A percentile compares a stretch with the other conserved stretches of the same genome.
These are phyloP conservation scores for Apantesis nais DNA, from an alignment of 2,888 invertebrate genomes.

Conservation along the genomic window DNA sequence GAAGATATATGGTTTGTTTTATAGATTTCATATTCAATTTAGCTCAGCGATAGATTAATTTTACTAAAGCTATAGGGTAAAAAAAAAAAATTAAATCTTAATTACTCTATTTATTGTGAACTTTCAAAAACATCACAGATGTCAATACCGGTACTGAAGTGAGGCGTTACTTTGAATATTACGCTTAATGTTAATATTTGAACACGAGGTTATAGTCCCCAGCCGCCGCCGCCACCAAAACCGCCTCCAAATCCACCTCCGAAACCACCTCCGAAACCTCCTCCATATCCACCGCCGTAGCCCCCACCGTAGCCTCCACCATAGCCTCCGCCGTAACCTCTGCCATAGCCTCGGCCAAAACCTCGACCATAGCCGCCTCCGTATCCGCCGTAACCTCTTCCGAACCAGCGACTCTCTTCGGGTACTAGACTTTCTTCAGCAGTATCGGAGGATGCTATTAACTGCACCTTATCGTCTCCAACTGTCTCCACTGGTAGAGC, in stretches of 20 bases:
- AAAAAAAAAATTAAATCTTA: neutral
- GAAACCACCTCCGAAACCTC: conserved; percentile 23
- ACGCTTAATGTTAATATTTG: neutral
- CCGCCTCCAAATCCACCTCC: conserved; percentile 28
- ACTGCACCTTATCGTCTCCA: conserved; percentile 34
- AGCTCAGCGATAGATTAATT: too few relatives aligned
- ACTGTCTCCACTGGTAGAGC: conserved; percentile 54
- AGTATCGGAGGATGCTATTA: conserved; percentile 6
- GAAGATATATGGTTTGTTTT: too few relatives aligned
- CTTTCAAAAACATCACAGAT: conserved; percentile 36
- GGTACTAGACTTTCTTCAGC: conserved; percentile 33
- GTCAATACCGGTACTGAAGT: conserved; percentile 24
- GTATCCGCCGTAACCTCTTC: conserved; percentile 31
- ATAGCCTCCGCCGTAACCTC: conserved; percentile 20
- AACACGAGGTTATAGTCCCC: conserved; percentile 32
- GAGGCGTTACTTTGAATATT: conserved; percentile 7
- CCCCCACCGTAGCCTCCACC: conserved; percentile 30
- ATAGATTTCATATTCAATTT: too few relatives aligned
- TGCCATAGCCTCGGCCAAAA: conserved; percentile 27
- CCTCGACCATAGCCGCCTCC: conserved; percentile 29
- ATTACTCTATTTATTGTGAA: neutral
- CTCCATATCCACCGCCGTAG: conserved; percentile 36
- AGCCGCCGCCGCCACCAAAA: conserved; percentile 26
- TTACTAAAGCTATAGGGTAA: too few relatives aligned
- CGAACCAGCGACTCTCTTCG: conserved; percentile 37